phyloP scores from a whole-genome alignment of 2,888 invertebrate genomes.

The Cantharis flavilabris region DNA sequence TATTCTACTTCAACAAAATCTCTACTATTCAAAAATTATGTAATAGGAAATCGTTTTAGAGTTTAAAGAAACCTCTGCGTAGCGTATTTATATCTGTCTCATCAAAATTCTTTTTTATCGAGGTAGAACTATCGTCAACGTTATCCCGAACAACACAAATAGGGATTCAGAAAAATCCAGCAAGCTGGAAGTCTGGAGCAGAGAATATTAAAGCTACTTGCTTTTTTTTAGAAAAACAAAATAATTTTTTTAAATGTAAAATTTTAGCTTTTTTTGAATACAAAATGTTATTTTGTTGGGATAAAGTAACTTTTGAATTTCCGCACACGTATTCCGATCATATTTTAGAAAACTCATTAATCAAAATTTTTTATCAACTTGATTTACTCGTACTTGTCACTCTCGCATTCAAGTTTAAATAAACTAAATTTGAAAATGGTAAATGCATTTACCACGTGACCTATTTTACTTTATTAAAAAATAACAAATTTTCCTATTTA shows the following conservation, averaged over 20 bases:
- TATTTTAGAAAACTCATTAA: background rate
- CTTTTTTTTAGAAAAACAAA: background rate
- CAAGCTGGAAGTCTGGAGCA: background rate
- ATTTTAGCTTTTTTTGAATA: background rate
- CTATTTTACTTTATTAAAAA: background rate
- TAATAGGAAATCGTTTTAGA: background rate
- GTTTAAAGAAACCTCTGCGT: background rate
- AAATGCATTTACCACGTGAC: background rate
- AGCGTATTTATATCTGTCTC: background rate
- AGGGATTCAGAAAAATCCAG: background rate
- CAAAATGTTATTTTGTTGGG: background rate
- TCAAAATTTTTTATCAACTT: background rate
- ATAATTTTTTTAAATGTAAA: background rate
- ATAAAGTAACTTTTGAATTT: background rate
- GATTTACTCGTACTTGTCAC: background rate
- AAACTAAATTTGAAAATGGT: background rate
- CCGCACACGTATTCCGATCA: background rate
- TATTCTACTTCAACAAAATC: background rate
- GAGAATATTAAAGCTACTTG: background rate
- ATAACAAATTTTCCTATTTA: background rate
- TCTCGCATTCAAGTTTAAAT: background rate
- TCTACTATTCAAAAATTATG: background rate
- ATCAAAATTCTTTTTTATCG: background rate
- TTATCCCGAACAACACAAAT: constrained; percentile 1
- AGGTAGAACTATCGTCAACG: background rate